Conservation (phyloP, 30 jellyfish, hydroid and myxozoan species). For the Pseudorhiza aurosa region DNA sequence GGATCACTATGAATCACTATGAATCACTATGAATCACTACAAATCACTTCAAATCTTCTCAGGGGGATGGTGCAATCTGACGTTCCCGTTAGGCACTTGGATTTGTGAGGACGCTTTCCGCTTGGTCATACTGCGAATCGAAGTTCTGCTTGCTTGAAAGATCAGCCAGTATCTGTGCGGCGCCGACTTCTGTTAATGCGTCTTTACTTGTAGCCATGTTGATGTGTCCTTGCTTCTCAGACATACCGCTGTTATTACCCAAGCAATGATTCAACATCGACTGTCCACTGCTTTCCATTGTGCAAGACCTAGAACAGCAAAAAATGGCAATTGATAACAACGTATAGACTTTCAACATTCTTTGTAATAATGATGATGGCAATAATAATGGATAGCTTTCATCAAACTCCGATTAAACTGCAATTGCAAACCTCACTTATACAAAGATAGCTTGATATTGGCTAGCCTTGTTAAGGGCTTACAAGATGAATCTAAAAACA, state of each 20-base stretch:
- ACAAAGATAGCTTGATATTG: too few species aligned
- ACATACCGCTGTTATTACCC: constrained; percentile 8
- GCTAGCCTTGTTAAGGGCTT: too few species aligned
- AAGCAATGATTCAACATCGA: constrained; percentile 22
- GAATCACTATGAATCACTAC: too few species aligned
- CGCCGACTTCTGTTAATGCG: constrained; percentile 57
- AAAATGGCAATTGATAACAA: too few species aligned
- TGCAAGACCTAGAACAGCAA: neutral
- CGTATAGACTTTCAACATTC: too few species aligned
- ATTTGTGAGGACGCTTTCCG: neutral
- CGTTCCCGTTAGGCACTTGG: neutral
- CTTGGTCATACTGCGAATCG: neutral
- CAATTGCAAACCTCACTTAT: too few species aligned
- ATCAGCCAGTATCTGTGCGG: constrained; percentile 70
- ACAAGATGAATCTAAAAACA: too few species aligned
- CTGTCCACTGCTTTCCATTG: neutral
- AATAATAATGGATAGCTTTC: too few species aligned
- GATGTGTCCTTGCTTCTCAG: constrained; percentile 12
- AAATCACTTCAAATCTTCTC: neutral
- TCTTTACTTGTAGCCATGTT: constrained; percentile 36
- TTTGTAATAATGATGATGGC: too few species aligned
- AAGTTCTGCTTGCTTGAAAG: constrained; percentile 34
- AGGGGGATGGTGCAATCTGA: neutral
- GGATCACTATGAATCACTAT: too few species aligned
- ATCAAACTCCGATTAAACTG: too few species aligned